Base-by-base conservation (phyloP, 1,140 invertebrate species). In the Triops cancriformis region DNA sequence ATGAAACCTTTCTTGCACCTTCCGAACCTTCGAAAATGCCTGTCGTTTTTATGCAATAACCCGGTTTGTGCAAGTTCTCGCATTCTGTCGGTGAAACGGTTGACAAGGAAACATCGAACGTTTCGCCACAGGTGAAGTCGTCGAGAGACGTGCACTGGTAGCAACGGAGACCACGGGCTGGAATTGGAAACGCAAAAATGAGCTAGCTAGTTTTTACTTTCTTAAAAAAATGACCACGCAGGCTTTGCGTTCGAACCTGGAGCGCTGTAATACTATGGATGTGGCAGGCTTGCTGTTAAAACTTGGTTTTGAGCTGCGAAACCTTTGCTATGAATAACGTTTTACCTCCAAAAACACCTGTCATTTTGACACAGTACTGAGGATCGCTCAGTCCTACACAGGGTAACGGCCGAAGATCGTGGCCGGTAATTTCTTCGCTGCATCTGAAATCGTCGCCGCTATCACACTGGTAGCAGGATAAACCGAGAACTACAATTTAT, bases 41-140 rank as follows among this genome's bases (percentile, higher is more conserved):
- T 78, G 93, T 93, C 81, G 95, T 93, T 89, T 98, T 98, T 79
- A 98, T 90, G 85, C 96, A 98, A 85, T 91, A 98, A 81, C 91
- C 88, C 10, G 94, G 94, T 81, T 90, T 89, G 82, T 93, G 92
- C 80, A 98, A 91, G 80, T 88, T 86, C 80, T 90, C 88, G 83
- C 96, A 98, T 72, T 91, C 85, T 76, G 88, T 85, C 31, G 92
- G 90, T 80, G 88, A 82, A 81, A 93, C 85, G 81, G 90, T 89
- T 80, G 87, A 87, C 79, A 87, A 82, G 77, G 89, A 87, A 64
- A 87, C 86, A 74, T 90, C 89, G 80, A 90, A 84, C 81, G 95
- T 88, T 84, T 98, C 96, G 82, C 93, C 93, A 85, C 96, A 98
- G 83, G 95, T 92, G 83, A 93, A 93, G 26, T 91, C 89, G 83